phyloP scores from a whole-genome alignment of 2,113 vertebrate genomes.

The Pelusios castaneus region DNA sequence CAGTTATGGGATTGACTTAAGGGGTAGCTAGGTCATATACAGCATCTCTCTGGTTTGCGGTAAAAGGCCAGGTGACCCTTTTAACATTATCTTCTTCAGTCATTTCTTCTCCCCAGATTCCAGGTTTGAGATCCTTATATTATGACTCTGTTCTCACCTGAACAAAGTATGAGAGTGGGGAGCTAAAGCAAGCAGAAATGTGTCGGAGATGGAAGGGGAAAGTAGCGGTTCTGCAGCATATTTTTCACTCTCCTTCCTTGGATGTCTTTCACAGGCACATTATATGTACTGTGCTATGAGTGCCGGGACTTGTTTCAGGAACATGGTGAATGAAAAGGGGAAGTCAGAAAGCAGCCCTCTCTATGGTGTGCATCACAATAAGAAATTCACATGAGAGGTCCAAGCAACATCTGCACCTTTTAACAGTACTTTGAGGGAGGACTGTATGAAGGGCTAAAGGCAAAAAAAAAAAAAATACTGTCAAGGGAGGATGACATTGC shows the following conservation, averaged over 20 bases:
- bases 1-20: neutral
- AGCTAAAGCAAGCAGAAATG: slow-evolving; percentile 51
- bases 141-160: slow-evolving; percentile 13
- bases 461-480: slow-evolving; percentile 26
- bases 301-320: neutral
- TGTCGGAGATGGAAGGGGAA: slow-evolving; percentile 19
- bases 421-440: slow-evolving; percentile 38
- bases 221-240: slow-evolving; percentile 16
- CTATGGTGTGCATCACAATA: neutral
- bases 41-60: neutral
- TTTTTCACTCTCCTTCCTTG: slow-evolving; percentile 53
- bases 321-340: slow-evolving; percentile 8
- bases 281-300: slow-evolving; percentile 33
- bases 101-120: slow-evolving; percentile 32
- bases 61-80: slow-evolving; percentile 5
- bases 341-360: neutral
- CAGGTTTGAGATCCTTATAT: slow-evolving; percentile 53
- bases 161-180: slow-evolving; percentile 38
- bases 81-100: slow-evolving; percentile 58
- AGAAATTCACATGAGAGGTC: slow-evolving; percentile 51
- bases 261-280: slow-evolving; percentile 14
- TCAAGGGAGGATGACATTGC: slow-evolving; percentile 15
- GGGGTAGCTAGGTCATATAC: neutral
- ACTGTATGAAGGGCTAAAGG: slow-evolving; percentile 45
- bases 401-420: slow-evolving; percentile 35